Evolutionary conservation across 2,113 vertebrate genomes (phyloP).

Genomic region (Brachypodius melanocephalos): DNA sequence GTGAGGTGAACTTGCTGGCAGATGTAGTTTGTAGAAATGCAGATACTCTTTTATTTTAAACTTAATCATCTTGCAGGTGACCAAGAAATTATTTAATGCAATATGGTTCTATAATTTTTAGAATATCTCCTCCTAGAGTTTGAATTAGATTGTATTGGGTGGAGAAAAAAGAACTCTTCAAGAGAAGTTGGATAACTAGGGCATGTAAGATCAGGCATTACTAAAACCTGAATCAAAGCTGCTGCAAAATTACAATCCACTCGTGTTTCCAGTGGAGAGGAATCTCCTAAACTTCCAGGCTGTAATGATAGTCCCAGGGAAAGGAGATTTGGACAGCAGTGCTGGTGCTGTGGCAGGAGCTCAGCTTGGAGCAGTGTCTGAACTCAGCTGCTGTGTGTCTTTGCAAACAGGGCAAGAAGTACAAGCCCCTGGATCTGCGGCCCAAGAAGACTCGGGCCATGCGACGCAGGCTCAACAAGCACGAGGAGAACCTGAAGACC

Average conservation of each 20-base stretch:
- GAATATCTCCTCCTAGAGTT: background rate
- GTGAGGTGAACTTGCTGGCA: background rate
- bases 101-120: background rate
- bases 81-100: background rate
- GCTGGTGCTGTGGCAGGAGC: background rate
- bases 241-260: background rate
- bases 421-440: constrained; percentile 95
- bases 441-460: constrained; percentile 97
- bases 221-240: background rate
- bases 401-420: constrained; percentile 90
- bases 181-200: background rate
- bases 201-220: background rate
- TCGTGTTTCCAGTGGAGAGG: fast-evolving
- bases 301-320: fast-evolving
- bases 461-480: constrained; percentile 89
- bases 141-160: background rate
- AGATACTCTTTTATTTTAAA: background rate
- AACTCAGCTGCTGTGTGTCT: background rate
- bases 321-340: fast-evolving
- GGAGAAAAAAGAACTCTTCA: too few relatives aligned
- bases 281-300: fast-evolving
- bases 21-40: background rate
- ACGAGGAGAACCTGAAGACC: constrained; percentile 89
- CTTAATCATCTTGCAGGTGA: fast-evolving
- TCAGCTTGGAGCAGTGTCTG: fast-evolving